phyloP scores from a whole-genome alignment of 2,113 vertebrate species.

The Fukomys damarensis region DNA sequence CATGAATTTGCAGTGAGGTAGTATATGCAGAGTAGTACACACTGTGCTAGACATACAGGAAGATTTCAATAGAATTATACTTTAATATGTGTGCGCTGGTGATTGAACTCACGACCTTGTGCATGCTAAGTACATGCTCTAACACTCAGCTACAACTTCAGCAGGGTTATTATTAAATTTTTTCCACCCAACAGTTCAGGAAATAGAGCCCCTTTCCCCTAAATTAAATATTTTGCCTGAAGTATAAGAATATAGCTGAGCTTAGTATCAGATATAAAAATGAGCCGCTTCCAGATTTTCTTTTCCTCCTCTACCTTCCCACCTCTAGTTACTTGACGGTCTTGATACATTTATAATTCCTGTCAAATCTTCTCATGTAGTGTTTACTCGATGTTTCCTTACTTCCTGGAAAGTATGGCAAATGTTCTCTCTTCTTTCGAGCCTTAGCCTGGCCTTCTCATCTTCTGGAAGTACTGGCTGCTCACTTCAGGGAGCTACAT shows the following conservation, averaged over 20 bases:
- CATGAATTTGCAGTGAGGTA: neutral
- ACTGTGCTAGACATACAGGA: neutral
- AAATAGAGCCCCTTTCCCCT: neutral
- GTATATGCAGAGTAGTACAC: neutral
- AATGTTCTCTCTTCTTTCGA: neutral
- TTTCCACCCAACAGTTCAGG: neutral
- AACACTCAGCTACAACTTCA: neutral
- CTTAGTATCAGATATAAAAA: neutral
- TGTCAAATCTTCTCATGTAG: neutral
- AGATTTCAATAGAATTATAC: neutral
- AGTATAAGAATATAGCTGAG: neutral
- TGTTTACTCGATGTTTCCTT: neutral
- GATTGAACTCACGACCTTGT: too few relatives aligned
- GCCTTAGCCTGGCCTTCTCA: neutral
- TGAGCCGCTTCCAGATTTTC: neutral
- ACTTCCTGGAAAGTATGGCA: neutral
- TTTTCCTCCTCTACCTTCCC: neutral
- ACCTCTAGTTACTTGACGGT: neutral
- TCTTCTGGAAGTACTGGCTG: neutral
- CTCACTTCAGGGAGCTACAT: neutral
- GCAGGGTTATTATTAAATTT: neutral
- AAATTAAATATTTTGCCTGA: slow-evolving; percentile 1
- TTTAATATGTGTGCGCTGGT: neutral
- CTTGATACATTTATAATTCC: neutral
- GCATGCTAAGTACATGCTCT: neutral